A percentile compares a stretch with the other conserved stretches of the same genome.
Conservation (phyloP, 2,888 invertebrate species). For the Netelia inedita region DNA sequence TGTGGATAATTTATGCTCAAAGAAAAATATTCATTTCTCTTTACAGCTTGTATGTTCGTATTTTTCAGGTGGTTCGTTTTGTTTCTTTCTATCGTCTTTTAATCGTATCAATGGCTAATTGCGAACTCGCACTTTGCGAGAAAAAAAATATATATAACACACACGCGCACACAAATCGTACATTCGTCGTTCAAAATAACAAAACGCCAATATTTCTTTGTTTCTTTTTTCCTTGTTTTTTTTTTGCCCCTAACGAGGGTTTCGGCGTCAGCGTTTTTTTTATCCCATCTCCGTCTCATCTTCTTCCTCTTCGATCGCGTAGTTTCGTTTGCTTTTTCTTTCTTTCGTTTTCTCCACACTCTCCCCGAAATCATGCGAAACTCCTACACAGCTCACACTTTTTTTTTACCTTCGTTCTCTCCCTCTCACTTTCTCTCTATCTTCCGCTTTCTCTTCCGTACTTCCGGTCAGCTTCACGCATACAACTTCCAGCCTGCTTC, state of each 20-base stretch:
- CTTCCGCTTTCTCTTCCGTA: constrained; percentile 6
- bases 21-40: constrained; percentile 35
- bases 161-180: constrained; percentile 65
- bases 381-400: background rate
- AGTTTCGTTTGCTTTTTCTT: constrained; percentile 12
- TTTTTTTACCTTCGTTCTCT: constrained; percentile 35
- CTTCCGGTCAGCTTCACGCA: constrained; percentile 23
- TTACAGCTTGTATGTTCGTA: background rate
- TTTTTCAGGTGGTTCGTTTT: constrained; percentile 22
- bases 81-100: constrained; percentile 67
- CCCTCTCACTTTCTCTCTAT: constrained; percentile 17
- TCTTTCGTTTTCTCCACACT: background rate
- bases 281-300: constrained; percentile 2
- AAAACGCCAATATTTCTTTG: constrained; percentile 12
- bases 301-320: constrained; percentile 31
- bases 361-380: background rate
- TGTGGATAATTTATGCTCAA: constrained; percentile 4
- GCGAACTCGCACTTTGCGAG: constrained; percentile 78
- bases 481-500: constrained; percentile 20
- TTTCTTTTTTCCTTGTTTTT: constrained; percentile 7
- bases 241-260: constrained; percentile 20
- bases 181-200: constrained; percentile 60
- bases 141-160: constrained; percentile 72
- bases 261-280: background rate
- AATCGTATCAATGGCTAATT: constrained; percentile 80